Evolutionary conservation across 2,113 vertebrate genomes (phyloP).

Genomic region (Menura novaehollandiae): DNA sequence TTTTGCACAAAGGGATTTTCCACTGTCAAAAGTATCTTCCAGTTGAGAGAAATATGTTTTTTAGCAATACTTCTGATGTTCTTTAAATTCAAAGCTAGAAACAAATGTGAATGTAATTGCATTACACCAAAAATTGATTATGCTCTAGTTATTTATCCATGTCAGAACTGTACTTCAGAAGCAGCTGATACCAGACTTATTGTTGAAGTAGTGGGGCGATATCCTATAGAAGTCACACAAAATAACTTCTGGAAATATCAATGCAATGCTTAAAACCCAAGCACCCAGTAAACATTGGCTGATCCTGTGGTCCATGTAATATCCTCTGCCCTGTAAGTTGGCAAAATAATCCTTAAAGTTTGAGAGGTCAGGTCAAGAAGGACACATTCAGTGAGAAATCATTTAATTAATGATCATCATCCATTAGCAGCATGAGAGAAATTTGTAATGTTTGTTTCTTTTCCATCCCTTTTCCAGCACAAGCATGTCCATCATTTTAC

Average conservation of each 20-base stretch:
- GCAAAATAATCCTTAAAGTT: background rate
- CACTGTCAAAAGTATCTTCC: background rate
- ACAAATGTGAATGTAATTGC: background rate
- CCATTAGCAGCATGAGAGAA: background rate
- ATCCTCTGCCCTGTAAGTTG: background rate
- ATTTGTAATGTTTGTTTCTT: background rate
- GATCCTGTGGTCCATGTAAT: background rate
- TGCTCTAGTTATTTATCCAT: background rate
- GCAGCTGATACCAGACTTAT: background rate
- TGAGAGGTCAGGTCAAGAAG: background rate
- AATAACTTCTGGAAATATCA: background rate
- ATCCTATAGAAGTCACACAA: background rate
- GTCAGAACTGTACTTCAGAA: background rate
- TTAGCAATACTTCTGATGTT: background rate
- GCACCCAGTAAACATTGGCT: background rate
- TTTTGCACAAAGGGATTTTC: background rate
- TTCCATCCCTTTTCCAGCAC: background rate
- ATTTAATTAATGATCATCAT: background rate
- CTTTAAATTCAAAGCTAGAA: background rate
- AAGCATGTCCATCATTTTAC: background rate
- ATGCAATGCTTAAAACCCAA: background rate
- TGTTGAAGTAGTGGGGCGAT: background rate
- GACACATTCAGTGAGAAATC: background rate
- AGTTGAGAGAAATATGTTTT: background rate
- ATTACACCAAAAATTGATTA: background rate